Evolutionary conservation across 2,797 vertebrate species (phyloP).

Genomic region (Muscicapa comitata): DNA sequence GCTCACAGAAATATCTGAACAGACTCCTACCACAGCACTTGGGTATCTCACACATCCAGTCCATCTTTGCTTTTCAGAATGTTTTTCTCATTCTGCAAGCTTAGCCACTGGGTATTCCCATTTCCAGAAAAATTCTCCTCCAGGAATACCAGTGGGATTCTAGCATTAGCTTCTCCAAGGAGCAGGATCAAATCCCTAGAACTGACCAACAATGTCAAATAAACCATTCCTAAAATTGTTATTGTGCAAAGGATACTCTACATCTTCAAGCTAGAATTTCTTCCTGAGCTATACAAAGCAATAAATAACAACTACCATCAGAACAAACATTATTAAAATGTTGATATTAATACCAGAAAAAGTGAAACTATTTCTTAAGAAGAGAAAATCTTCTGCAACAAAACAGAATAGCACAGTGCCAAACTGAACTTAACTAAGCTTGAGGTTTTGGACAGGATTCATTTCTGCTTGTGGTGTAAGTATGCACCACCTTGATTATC

Average conservation of each 20-base stretch:
- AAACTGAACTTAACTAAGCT: slow-evolving; percentile 38
- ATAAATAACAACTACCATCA: background rate
- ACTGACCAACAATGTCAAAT: background rate
- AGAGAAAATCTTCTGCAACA: background rate
- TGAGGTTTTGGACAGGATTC: slow-evolving; percentile 48
- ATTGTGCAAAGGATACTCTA: background rate
- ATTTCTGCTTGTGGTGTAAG: slow-evolving; percentile 45
- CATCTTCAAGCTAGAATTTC: accelerated
- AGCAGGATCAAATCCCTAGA: background rate
- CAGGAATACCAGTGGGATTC: background rate
- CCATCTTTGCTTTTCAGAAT: background rate
- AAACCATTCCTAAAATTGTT: background rate
- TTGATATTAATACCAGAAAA: background rate
- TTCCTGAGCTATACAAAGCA: background rate
- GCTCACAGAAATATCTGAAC: background rate
- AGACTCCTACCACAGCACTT: background rate
- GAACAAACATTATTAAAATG: background rate
- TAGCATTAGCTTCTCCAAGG: background rate
- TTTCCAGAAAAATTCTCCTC: background rate
- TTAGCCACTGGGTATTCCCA: background rate
- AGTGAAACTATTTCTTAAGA: background rate
- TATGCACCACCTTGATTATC: slow-evolving; percentile 72
- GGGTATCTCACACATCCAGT: background rate
- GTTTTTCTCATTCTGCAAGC: background rate
- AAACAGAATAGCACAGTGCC: background rate